Conservation (phyloP, 2,113 vertebrate species). For the Pao palembangensis region DNA sequence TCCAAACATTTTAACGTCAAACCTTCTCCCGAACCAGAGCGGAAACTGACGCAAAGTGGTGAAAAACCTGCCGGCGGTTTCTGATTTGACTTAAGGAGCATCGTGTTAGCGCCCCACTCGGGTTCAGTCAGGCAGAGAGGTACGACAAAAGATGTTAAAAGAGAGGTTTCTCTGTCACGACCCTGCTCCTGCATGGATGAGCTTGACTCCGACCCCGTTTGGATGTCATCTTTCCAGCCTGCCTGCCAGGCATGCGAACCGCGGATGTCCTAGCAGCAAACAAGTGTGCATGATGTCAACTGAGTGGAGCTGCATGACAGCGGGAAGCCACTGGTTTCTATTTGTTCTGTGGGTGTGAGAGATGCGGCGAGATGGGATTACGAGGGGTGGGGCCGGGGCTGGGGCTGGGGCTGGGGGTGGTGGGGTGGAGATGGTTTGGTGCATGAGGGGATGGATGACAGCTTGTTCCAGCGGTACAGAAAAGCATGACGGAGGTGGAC, state of each 20-base stretch:
- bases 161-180: constrained; percentile 45
- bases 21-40: background rate
- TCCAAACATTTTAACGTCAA: too few species aligned
- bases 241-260: constrained; percentile 47
- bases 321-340: constrained; percentile 43
- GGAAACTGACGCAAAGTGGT: background rate
- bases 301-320: constrained; percentile 64
- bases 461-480: background rate
- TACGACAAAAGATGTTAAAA: constrained; percentile 17
- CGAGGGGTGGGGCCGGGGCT: constrained; percentile 45
- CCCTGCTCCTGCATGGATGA: constrained; percentile 62
- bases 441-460: background rate
- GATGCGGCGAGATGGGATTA: constrained; percentile 3
- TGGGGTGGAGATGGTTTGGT: background rate
- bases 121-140: constrained; percentile 42
- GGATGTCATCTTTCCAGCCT: constrained; percentile 38
- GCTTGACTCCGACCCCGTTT: constrained; percentile 53
- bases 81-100: constrained; percentile 14
- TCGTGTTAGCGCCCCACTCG: constrained; percentile 12
- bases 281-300: constrained; percentile 61
- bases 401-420: constrained; percentile 11
- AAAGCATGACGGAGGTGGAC: constrained; percentile 42
- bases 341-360: constrained; percentile 47
- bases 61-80: background rate
- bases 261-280: constrained; percentile 34